Base-by-base conservation (phyloP, 2,113 vertebrate species). In the Gambusia affinis region DNA sequence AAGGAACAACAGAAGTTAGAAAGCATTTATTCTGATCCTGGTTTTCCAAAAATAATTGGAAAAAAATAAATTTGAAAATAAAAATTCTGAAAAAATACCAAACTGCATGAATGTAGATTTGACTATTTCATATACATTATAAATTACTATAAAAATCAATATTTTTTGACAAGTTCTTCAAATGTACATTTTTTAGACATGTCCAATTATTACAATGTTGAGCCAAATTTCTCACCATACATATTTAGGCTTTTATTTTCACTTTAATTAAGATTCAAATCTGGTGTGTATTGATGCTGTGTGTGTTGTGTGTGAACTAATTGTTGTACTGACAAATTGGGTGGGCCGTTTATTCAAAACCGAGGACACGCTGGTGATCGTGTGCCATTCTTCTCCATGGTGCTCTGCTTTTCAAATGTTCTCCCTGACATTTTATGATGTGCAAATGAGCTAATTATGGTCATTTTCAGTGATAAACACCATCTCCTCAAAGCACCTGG, bases 401-500 rank as follows among this genome's bases (percentile, higher is more conserved):
- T 78, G 82, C 69, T 72, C 75, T 79, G 77, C 85, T 89, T 89
- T 90, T 91, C 85, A 87, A 70, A 89, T 81, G 79, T 22, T 76
- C 64, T 70, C 69, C 60, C 61, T 87, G 82, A 79, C 89, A 87
- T 84, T 91, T 85, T 78, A 73, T 11, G 33, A 87, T 91, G 89
- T 90, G 81, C 83, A 93, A 91, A 93, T 92, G 85, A 91, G 72
- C 88, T 87, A 93, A 93, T 92, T 94, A 92, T 74, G 87, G 82
- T 76, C 73, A 88, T 90, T 91, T 87, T 91, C 82, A 78, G 82
- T 92, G 88, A 92, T 89, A 92, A 92, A 91, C 87, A 89, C 84
- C 79, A 84, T 60, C 84, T 87, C 62, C 88, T 87, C 79, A 76
- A 86, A 88, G 86, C 91, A 91, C 87, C 87, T 90, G 92, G 85